Percentiles rank a stretch among this genome's conserved stretches.
phyloP scores from a whole-genome alignment of 2,113 vertebrate genomes.

The Uria lomvia region DNA sequence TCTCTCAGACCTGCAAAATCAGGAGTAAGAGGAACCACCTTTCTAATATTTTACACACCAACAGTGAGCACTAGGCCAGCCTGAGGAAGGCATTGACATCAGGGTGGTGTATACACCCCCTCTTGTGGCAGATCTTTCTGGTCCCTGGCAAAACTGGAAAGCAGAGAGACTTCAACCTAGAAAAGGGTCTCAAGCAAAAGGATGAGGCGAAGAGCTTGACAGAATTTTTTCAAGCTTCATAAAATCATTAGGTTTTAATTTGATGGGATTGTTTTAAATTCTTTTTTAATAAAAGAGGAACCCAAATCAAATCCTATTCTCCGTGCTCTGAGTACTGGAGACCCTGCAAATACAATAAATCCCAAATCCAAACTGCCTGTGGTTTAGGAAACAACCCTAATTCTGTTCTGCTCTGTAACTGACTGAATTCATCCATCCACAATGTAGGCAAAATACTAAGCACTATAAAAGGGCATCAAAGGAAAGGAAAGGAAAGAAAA shows the following conservation, averaged over 20 bases:
- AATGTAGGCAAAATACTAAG: not conserved
- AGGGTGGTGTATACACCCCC: not conserved
- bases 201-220: not conserved
- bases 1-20: not conserved
- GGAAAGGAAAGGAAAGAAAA: conserved; percentile 12
- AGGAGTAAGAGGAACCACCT: not conserved
- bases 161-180: not conserved
- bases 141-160: not conserved
- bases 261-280: not conserved
- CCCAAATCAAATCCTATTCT: not conserved
- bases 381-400: not conserved
- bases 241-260: not conserved
- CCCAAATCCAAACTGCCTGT: not conserved
- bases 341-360: not conserved
- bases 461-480: not conserved
- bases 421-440: not conserved
- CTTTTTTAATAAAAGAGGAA: not conserved
- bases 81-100: not conserved
- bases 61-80: not conserved
- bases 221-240: not conserved
- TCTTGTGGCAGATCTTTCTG: conserved; percentile 11
- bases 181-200: not conserved
- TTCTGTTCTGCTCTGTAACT: not conserved
- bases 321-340: not conserved
- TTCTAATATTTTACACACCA: not conserved